phyloP scores from a whole-genome alignment of 1,140 invertebrate genomes.

The Sminthurinus signatus region DNA sequence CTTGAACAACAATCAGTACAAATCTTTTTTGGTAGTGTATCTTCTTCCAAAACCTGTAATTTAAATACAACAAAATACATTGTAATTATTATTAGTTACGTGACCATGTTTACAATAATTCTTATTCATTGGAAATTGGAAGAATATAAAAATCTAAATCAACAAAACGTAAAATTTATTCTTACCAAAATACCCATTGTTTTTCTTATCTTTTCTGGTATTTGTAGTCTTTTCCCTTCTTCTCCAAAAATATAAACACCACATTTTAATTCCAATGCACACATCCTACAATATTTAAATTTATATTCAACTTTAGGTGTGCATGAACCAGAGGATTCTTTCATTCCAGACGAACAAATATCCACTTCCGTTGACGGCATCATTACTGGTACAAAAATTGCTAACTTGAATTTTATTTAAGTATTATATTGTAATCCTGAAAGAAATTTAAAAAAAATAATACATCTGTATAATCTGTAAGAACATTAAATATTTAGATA shows the following conservation, averaged over 20 bases:
- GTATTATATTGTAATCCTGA: no score
- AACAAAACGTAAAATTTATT: no score
- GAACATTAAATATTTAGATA: no score
- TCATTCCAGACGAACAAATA: no score
- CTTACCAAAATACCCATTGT: constrained; percentile 35
- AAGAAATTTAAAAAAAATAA: no score
- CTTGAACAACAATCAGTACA: constrained; percentile 38
- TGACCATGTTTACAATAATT: neutral
- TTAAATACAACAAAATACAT: neutral
- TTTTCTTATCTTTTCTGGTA: constrained; percentile 39
- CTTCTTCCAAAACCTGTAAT: constrained; percentile 37
- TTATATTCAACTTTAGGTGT: no score
- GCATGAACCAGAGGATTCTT: no score
- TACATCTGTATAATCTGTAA: no score
- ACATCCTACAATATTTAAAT: constrained; percentile 41
- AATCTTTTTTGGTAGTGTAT: constrained; percentile 36
- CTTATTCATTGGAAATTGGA: neutral
- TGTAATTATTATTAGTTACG: neutral
- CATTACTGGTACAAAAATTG: no score
- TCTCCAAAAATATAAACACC: constrained; percentile 40
- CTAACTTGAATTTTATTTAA: no score
- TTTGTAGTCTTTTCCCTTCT: constrained; percentile 35
- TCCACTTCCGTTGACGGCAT: no score
- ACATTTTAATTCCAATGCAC: constrained; percentile 31
- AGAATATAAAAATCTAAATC: neutral